Conservation (phyloP, 2,113 vertebrate species). For the Hymenochirus boettgeri region DNA sequence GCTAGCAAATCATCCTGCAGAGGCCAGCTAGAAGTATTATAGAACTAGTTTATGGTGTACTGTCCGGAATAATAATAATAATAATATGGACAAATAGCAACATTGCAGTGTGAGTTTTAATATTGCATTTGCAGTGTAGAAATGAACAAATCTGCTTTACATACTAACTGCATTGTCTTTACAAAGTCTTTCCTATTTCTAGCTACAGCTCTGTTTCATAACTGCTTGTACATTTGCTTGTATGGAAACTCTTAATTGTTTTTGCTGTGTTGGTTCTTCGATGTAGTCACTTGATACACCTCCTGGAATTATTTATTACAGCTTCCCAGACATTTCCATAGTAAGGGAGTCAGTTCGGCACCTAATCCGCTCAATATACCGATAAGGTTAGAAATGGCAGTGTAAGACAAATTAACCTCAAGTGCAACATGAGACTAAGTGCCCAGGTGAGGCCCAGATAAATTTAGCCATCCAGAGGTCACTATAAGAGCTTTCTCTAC, state of each 20-base stretch:
- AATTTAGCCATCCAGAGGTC: conserved; percentile 60
- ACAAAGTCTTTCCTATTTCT: too few relatives aligned
- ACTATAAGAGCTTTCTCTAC: conserved; percentile 47
- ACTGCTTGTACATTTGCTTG: not conserved
- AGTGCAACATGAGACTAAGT: conserved; percentile 58
- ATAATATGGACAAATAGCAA: too few relatives aligned
- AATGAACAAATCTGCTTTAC: too few relatives aligned
- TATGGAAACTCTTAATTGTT: not conserved
- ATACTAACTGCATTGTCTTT: too few relatives aligned
- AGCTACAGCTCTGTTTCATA: too few relatives aligned
- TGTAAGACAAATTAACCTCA: conserved; percentile 53
- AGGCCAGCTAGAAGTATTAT: too few relatives aligned
- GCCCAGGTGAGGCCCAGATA: conserved; percentile 62
- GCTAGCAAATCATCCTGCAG: too few relatives aligned
- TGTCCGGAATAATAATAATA: too few relatives aligned
- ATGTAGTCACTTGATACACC: conserved; percentile 53
- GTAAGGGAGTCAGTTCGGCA: conserved; percentile 52
- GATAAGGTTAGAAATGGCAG: conserved; percentile 52
- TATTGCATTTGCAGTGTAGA: too few relatives aligned
- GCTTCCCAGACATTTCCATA: conserved; percentile 53
- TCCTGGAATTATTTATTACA: conserved; percentile 62
- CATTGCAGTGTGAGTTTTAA: too few relatives aligned
- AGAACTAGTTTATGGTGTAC: too few relatives aligned
- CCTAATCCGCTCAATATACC: conserved; percentile 43
- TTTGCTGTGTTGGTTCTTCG: conserved; percentile 21